A percentile compares a stretch with the other conserved stretches of the same genome.
These are phyloP conservation scores for Sepiola atlantica DNA, from an alignment of 2,888 invertebrate species.

Conservation along the genomic window DNA sequence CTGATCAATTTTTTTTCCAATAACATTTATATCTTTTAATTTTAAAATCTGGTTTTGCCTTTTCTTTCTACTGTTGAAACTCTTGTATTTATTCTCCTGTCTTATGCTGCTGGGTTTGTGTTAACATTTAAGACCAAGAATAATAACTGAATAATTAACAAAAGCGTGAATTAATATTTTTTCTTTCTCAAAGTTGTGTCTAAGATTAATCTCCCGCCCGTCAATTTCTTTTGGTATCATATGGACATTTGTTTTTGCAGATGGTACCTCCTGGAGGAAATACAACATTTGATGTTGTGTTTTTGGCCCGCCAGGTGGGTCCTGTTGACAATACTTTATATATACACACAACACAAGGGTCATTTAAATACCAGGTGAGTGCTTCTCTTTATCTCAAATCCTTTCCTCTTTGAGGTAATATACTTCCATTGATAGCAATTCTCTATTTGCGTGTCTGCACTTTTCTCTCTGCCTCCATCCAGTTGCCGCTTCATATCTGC, in stretches of 20 bases:
- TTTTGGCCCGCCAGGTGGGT: conserved; percentile 93
- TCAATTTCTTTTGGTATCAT: neutral
- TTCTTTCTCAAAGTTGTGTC: too few relatives aligned
- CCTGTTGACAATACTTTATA: conserved; percentile 89
- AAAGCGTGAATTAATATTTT: too few relatives aligned
- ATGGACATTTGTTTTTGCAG: conserved; percentile 77
- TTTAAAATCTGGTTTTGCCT: too few relatives aligned
- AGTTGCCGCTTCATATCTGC: neutral
- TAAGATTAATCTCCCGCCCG: too few relatives aligned
- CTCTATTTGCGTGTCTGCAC: neutral
- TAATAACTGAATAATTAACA: too few relatives aligned
- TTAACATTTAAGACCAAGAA: too few relatives aligned
- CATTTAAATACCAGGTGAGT: conserved; percentile 87
- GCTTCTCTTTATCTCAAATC: neutral
- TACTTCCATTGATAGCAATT: neutral
- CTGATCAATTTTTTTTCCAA: too few relatives aligned
- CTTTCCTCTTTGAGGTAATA: neutral
- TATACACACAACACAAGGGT: conserved; percentile 95
- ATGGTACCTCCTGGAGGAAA: conserved; percentile 91
- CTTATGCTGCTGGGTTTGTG: too few relatives aligned
- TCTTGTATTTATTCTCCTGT: too few relatives aligned
- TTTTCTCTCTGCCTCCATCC: neutral
- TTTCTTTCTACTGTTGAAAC: too few relatives aligned
- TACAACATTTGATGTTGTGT: conserved; percentile 96
- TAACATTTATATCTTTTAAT: too few relatives aligned